Percentiles rank a stretch among this genome's conserved stretches.
Evolutionary conservation across 2,113 vertebrate species (phyloP).

Genomic region (Leucoraja erinaceus): DNA sequence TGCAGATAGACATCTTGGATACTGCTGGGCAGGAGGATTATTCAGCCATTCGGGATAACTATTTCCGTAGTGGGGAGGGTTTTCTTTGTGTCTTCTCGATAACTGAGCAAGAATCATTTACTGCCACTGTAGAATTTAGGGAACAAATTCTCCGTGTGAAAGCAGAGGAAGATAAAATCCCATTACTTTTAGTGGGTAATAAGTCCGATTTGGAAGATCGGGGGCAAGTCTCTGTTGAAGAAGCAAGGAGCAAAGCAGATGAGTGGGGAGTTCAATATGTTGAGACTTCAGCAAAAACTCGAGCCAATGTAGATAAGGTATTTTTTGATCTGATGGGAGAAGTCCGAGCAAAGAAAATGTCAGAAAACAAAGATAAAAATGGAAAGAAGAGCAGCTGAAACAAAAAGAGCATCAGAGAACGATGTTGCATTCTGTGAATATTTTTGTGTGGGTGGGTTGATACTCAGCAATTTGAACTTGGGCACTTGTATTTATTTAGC

Average conservation of each 20-base stretch:
- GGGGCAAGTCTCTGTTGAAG: slow-evolving; percentile 78
- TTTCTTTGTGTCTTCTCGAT: slow-evolving; percentile 96
- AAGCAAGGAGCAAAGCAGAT: slow-evolving; percentile 67
- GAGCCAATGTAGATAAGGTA: slow-evolving; percentile 96
- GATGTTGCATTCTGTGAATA: slow-evolving; percentile 80
- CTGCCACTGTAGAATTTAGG: slow-evolving; percentile 76
- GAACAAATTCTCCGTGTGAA: slow-evolving; percentile 96
- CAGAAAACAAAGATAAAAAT: slow-evolving; percentile 91
- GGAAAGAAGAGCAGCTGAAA: slow-evolving; percentile 85
- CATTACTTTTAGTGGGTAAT: slow-evolving; percentile 86
- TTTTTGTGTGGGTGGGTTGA: not conserved
- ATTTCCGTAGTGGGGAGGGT: slow-evolving; percentile 93
- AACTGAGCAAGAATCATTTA: slow-evolving; percentile 87
- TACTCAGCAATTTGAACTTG: slow-evolving; percentile 28
- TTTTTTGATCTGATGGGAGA: slow-evolving; percentile 98
- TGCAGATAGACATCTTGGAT: slow-evolving; percentile 90
- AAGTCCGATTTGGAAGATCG: slow-evolving; percentile 91
- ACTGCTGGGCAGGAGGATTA: slow-evolving; percentile 91
- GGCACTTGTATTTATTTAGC: slow-evolving; percentile 21
- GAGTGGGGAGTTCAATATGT: slow-evolving; percentile 94
- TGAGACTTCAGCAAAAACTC: slow-evolving; percentile 93
- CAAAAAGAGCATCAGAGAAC: slow-evolving; percentile 88
- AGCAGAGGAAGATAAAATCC: slow-evolving; percentile 85
- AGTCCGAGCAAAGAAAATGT: slow-evolving; percentile 89
- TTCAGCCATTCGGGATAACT: slow-evolving; percentile 94